These are phyloP conservation scores for Yponomeuta evonymella DNA, from an alignment of 2,888 invertebrate species.

Conservation along the genomic window DNA sequence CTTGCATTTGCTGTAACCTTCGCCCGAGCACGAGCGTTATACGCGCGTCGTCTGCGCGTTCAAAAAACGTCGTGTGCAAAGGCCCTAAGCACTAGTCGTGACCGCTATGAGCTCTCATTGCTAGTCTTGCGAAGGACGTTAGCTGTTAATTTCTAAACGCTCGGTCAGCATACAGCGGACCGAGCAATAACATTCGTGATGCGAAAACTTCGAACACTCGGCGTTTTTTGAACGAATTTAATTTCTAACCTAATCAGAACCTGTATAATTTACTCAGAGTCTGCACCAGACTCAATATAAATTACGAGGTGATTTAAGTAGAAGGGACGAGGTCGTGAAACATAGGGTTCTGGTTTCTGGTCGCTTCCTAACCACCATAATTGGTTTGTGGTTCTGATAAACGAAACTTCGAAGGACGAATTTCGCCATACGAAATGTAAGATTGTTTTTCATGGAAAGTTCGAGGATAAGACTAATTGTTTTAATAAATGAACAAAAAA, in stretches of 20 bases:
- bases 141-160: not conserved
- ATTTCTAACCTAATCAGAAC: slow-evolving; percentile 76
- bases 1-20: too few relatives aligned
- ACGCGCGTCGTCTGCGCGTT: too few relatives aligned
- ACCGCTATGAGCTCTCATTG: not conserved
- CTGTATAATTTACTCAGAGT: slow-evolving; percentile 74
- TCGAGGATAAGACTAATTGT: not conserved
- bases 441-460: not conserved
- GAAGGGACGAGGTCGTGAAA: slow-evolving; percentile 55
- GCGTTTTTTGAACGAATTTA: slow-evolving; percentile 37
- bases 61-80: too few relatives aligned
- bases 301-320: slow-evolving; percentile 77
- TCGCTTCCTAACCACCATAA: slow-evolving; percentile 66
- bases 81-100: too few relatives aligned
- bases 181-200: slow-evolving; percentile 3
- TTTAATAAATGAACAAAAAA: not conserved
- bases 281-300: slow-evolving; percentile 57
- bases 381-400: slow-evolving; percentile 64
- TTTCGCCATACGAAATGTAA: not conserved
- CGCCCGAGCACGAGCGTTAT: too few relatives aligned
- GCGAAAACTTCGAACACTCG: slow-evolving; percentile 27
- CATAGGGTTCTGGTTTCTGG: slow-evolving; percentile 50
- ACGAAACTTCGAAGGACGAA: not conserved
- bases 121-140: not conserved
- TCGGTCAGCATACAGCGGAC: not conserved